These are phyloP conservation scores for Eonycteris spelaea DNA, from an alignment of 2,113 vertebrate genomes.

Conservation along the genomic window DNA sequence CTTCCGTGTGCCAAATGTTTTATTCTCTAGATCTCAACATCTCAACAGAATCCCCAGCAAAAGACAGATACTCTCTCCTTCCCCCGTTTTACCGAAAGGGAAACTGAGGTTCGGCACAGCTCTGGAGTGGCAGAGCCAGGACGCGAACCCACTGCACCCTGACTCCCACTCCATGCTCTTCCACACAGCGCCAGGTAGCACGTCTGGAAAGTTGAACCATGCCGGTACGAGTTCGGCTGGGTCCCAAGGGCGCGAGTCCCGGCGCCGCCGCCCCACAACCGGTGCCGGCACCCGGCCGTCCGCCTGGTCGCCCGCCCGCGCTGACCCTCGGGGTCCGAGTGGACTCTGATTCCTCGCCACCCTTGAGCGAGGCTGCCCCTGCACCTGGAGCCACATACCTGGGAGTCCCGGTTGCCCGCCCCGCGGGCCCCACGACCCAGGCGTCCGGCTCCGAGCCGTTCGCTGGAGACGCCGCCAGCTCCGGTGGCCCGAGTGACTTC, in stretches of 20 bases:
- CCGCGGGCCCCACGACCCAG: slow-evolving; percentile 38
- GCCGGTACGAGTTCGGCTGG: slow-evolving; percentile 2
- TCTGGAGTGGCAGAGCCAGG: background rate
- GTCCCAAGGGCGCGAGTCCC: slow-evolving; percentile 31
- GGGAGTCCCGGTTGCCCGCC: background rate
- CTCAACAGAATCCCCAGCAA: slow-evolving; percentile 32
- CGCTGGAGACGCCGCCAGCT: too few relatives aligned
- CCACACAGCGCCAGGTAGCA: background rate
- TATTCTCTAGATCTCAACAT: background rate
- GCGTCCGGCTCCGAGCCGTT: background rate
- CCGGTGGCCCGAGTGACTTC: slow-evolving; percentile 69
- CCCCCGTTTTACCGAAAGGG: background rate
- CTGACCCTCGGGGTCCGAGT: slow-evolving; percentile 55
- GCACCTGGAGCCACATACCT: slow-evolving; percentile 62
- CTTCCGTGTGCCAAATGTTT: background rate
- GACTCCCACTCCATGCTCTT: slow-evolving; percentile 34
- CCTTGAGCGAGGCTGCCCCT: background rate
- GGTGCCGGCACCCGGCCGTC: slow-evolving; percentile 57
- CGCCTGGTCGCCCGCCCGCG: slow-evolving; percentile 18
- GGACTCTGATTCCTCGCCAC: slow-evolving; percentile 1
- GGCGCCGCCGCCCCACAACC: slow-evolving; percentile 47
- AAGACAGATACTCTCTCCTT: background rate
- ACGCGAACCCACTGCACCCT: slow-evolving; percentile 27
- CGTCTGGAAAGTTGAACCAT: slow-evolving; percentile 65
- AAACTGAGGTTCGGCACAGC: slow-evolving; percentile 50